These are phyloP conservation scores for Pogonophryne albipinna DNA, from an alignment of 2,797 vertebrate species.

Conservation along the genomic window DNA sequence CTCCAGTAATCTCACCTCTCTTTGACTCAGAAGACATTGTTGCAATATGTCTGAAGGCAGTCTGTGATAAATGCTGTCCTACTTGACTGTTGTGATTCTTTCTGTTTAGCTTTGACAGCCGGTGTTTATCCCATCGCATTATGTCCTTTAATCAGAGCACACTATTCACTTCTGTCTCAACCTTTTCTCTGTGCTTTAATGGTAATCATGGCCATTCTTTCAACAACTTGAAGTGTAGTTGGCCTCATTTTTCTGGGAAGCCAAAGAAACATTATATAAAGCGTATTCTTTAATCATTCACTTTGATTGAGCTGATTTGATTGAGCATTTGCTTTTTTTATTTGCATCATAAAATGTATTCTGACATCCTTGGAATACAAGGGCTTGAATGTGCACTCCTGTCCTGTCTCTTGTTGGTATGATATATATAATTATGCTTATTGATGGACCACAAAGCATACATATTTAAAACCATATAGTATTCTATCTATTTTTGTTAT, in stretches of 20 bases:
- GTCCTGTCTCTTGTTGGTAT: neutral
- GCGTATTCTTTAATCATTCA: neutral
- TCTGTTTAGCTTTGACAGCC: conserved; percentile 41
- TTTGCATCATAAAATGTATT: neutral
- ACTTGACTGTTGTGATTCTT: conserved; percentile 49
- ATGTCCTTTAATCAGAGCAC: conserved; percentile 44
- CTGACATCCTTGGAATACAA: neutral
- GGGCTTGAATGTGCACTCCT: neutral
- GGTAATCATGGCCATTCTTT: conserved; percentile 22
- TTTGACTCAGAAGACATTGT: conserved; percentile 26
- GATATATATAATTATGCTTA: neutral
- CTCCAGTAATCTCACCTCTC: conserved; percentile 38
- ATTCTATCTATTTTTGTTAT: too few species aligned
- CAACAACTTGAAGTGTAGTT: conserved; percentile 16
- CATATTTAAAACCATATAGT: neutral
- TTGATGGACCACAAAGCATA: neutral
- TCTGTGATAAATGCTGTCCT: conserved; percentile 36
- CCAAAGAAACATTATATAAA: conserved; percentile 23
- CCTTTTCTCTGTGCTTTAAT: neutral
- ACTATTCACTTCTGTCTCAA: conserved; percentile 34
- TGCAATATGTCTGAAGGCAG: conserved; percentile 27
- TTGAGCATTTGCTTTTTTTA: too few species aligned
- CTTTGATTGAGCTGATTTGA: conserved; percentile 11
- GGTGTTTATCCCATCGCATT: conserved; percentile 55
- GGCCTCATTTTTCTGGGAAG: conserved; percentile 13